Base-by-base conservation (phyloP, 1,140 invertebrate species). In the Trypoxylus dichotomus region DNA sequence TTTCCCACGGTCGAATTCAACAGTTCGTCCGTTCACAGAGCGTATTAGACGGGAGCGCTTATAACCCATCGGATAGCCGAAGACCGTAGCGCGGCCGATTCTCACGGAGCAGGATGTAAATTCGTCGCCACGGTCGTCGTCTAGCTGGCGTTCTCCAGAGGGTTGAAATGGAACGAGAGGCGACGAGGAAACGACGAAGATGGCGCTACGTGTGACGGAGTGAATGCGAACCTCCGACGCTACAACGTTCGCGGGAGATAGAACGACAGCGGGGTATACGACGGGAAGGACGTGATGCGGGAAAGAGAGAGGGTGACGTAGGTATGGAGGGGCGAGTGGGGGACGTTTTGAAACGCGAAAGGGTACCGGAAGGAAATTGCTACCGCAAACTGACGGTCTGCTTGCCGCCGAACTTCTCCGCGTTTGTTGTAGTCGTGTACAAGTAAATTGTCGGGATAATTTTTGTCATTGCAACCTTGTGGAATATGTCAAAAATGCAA, bases 21-120 rank as follows among this genome's bases (percentile, higher is more conserved):
- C 47, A 54, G 47, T 54, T 54, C 47, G 47, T 54, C 19, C 47
- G 47, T 54, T 54, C 47, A 19, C 47, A 54, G 15, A n/a, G 15
- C 19, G 15, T 54, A 54, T 54, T 54, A 37, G 32, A 37, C 32
- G 32, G 47, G 47, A 13, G 19, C 15, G 42, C n/a, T n/a, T 37
- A 8, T 19, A n/a, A 54, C 47, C 15, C 47, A 15, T 54, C 19
- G 47, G 47, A 54, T 54, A 54, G 47, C n/a, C 47, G 32, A 37
- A 5, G 32, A 37, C 32, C 10, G 32, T 37, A 37, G 32, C 32
- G 47, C 15, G 47, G 19, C 47, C 13, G 15, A 54, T 54, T 54
- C 47, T 54, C 47, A 54, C 47, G 47, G 19, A 54, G 47, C 47
- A 54, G 47, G 47, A 54, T 54, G 47, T 54, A 54, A 54, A 54